A percentile compares a stretch with the other conserved stretches of the same genome.
These are phyloP conservation scores for Heterochromis multidens DNA, from an alignment of 2,113 vertebrate species.

Conservation along the genomic window DNA sequence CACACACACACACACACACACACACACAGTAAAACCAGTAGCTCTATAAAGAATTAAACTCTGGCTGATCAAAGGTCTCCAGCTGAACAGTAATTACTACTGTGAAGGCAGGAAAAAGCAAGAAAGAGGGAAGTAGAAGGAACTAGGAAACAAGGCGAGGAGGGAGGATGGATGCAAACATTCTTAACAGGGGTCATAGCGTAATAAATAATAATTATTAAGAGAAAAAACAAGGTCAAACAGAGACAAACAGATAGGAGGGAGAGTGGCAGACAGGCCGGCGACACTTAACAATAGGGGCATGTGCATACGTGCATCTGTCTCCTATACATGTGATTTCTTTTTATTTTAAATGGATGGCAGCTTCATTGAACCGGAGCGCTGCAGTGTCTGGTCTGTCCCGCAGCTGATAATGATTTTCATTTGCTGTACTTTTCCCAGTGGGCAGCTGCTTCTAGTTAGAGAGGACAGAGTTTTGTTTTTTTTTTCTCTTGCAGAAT, in stretches of 20 bases:
- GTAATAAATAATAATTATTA: background rate
- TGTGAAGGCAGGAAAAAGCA: constrained; percentile 15
- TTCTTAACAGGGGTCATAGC: background rate
- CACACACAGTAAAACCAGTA: constrained; percentile 46
- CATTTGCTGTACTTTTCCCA: constrained; percentile 58
- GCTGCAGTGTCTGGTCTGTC: constrained; percentile 52
- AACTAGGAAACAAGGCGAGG: background rate
- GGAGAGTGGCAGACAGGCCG: constrained; percentile 43
- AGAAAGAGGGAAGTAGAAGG: constrained; percentile 1
- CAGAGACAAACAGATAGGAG: background rate
- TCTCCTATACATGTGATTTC: constrained; percentile 31
- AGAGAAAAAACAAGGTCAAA: constrained; percentile 38
- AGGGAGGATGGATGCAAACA: background rate
- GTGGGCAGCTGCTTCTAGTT: constrained; percentile 71
- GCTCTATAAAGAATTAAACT: constrained; percentile 55
- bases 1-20: background rate
- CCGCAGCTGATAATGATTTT: constrained; percentile 74
- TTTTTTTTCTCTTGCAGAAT: constrained; percentile 50
- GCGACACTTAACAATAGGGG: constrained; percentile 41
- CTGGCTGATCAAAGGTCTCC: constrained; percentile 62
- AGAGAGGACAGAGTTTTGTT: constrained; percentile 43
- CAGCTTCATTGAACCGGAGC: constrained; percentile 26
- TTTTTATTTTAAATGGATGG: constrained; percentile 47
- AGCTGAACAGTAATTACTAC: constrained; percentile 49
- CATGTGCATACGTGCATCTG: background rate